Base-by-base conservation (phyloP, 2,113 vertebrate genomes). In the Trematomus loennbergii region DNA sequence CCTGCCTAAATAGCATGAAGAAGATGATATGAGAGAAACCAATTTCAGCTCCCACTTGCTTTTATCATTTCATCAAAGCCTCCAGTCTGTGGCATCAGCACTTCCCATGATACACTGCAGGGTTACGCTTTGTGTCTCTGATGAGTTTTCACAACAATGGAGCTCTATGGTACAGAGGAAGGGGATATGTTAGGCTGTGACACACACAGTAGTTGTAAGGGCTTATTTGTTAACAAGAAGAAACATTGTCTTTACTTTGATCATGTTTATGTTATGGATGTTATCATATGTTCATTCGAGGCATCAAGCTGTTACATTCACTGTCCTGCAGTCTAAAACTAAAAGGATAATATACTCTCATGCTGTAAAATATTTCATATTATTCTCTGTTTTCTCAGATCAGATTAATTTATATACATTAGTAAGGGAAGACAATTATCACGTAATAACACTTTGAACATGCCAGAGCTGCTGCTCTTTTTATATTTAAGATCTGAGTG, bases 1-100 rank as follows among this genome's bases (percentile, higher is more conserved):
- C 29, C 16, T 59, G 45, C 13, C 54, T 50, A 16, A 60, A 68
- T 20, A 69, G 64, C 65, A n/a, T 69, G 65, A 69, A 49, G 29
- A 40, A 46, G 15, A 53, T 13, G 46, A 53, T 52, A 45, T 11
- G 55, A 77, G 16, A 53, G 48, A 46, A 61, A 65, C 40, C 61
- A 69, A 45, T 61, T 69, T 61, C n/a, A 25, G 18, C 60, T 52
- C 54, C 29, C 54, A 22, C 54, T 49, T 57, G 53, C 25, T 66
- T 73, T 22, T 73, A 53, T 73, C 62, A 66, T 66, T 58, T 59
- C 55, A 67, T 68, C 64, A 68, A 52, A 60, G 33, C 55, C 55
- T 46, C 7, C 29, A 18, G 20, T 58, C 62, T 60, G 52, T 16
- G 13, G 40, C 50, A 48, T 65, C 29, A 59, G 64, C 64, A 60